A percentile compares a stretch with the other conserved stretches of the same genome.
These are phyloP conservation scores for Cheumatopsyche charites DNA, from an alignment of 1,140 invertebrate species.

Conservation along the genomic window DNA sequence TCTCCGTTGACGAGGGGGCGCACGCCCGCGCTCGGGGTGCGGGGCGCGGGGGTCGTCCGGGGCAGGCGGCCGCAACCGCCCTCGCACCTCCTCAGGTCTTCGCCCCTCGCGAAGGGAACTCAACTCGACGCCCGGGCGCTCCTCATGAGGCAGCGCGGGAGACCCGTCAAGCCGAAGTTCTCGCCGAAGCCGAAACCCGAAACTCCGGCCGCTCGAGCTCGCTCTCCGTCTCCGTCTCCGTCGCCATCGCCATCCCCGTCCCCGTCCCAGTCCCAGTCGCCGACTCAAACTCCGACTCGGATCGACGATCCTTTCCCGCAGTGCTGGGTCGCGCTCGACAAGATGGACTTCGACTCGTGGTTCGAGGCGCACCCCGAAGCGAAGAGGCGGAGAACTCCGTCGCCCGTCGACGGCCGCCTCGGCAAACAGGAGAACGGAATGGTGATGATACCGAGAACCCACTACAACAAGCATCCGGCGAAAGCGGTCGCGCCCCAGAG, in stretches of 20 bases:
- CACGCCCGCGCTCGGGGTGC: neutral
- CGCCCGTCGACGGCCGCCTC: slow-evolving; percentile 47
- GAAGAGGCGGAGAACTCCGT: neutral
- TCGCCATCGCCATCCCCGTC: neutral
- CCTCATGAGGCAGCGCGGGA: neutral
- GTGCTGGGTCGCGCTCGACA: neutral
- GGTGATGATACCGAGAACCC: slow-evolving; percentile 54
- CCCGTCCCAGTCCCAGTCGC: neutral
- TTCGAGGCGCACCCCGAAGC: neutral
- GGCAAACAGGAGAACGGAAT: slow-evolving; percentile 60
- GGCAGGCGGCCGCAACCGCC: too few species aligned
- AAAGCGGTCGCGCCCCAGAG: slow-evolving; percentile 42
- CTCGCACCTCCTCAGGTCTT: neutral
- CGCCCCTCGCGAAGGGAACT: neutral
- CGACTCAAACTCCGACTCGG: neutral
- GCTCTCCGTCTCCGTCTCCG: neutral
- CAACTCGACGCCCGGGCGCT: neutral
- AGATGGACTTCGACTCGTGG: slow-evolving; percentile 22
- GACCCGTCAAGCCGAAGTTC: neutral
- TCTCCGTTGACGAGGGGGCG: neutral
- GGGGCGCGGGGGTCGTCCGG: neutral
- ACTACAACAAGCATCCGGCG: slow-evolving; percentile 53
- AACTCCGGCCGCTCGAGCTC: neutral
- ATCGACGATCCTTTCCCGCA: neutral
- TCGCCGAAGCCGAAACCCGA: neutral